phyloP scores from a whole-genome alignment of 2,888 invertebrate genomes.

The Euproctis similis region DNA sequence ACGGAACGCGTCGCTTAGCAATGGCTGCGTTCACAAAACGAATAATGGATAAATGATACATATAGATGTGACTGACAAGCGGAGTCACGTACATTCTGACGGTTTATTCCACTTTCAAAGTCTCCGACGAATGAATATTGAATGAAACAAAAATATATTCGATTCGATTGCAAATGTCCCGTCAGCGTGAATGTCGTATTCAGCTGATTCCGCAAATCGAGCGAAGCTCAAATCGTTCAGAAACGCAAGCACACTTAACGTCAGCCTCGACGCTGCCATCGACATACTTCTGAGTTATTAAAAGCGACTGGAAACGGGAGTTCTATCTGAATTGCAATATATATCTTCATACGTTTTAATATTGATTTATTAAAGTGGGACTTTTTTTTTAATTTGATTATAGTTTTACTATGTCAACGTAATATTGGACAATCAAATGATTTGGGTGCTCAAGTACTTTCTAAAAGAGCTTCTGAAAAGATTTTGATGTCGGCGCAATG shows the following conservation, averaged over 20 bases:
- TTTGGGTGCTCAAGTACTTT: too few species aligned
- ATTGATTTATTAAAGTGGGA: too few species aligned
- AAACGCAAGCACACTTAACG: slow-evolving; percentile 21
- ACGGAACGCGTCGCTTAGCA: slow-evolving; percentile 30
- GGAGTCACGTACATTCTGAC: slow-evolving; percentile 58
- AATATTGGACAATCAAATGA: too few species aligned
- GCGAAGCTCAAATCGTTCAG: slow-evolving; percentile 22
- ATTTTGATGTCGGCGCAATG: too few species aligned
- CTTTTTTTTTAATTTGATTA: too few species aligned
- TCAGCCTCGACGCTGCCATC: slow-evolving; percentile 13
- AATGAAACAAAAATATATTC: slow-evolving; percentile 61
- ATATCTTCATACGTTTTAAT: too few species aligned
- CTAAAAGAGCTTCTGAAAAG: too few species aligned
- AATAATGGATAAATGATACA: slow-evolving; percentile 45
- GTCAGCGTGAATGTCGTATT: slow-evolving; percentile 32
- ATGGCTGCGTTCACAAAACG: slow-evolving; percentile 38
- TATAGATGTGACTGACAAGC: slow-evolving; percentile 42
- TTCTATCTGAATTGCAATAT: too few species aligned
- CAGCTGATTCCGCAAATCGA: slow-evolving; percentile 27
- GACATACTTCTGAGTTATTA: slow-evolving; percentile 18
- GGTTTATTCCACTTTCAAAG: slow-evolving; percentile 63
- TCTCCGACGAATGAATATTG: slow-evolving; percentile 63
- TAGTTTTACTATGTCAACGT: too few species aligned
- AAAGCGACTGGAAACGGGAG: too few species aligned
- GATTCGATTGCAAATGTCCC: slow-evolving; percentile 18